Base-by-base conservation (phyloP, 2,113 vertebrate genomes). In the Pluvialis apricaria region DNA sequence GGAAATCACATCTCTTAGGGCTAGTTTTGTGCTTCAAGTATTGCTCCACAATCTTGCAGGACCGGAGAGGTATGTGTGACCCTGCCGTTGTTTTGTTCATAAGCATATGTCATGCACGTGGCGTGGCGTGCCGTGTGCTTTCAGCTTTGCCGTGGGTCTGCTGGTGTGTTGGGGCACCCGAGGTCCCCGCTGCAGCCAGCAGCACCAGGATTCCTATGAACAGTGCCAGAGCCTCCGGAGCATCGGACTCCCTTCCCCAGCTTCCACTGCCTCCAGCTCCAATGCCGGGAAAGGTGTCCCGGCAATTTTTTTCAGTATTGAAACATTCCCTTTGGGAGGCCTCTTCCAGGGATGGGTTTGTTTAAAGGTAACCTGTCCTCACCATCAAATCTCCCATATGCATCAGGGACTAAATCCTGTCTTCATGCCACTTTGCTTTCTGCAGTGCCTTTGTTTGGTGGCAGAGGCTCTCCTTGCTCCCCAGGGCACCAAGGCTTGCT, bases 151-250 rank as follows among this genome's bases (percentile, higher is more conserved):
- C 72, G 26, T 6, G 10, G 36, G n/a, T 21, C 55, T 73, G 9
- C 15, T 8, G 20, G 26, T 4, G 12, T 28, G 28, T 34, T 29
- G 20, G 58, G 38, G 5, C 10, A 18, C 7, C 11, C 0, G 2
- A 0, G 22, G 20, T 52, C 15, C 3, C 2, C 1, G 3, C 7
- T 42, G n/a, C 55, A 70, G 28, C 6, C 1, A 1, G 28, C 19
- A 90, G 14, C 42, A 42, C 15, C 26, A 12, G 26, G 15, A 44
- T 28, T 21, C 11, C 34, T 1, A 4, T 1, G 28, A 49, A 10
- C 5, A 54, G 34, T 1, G 0, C 9, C 38, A 34, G 15, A 0
- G 3, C 8, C 14, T 60, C 54, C 55, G 44, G 81, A 49, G 3
- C 0, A 1, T 31, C 13, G 10, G 24, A 38, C 32, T 40, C n/a